Conservation (phyloP, 1,140 invertebrate genomes). For the Ceratina japonica region DNA sequence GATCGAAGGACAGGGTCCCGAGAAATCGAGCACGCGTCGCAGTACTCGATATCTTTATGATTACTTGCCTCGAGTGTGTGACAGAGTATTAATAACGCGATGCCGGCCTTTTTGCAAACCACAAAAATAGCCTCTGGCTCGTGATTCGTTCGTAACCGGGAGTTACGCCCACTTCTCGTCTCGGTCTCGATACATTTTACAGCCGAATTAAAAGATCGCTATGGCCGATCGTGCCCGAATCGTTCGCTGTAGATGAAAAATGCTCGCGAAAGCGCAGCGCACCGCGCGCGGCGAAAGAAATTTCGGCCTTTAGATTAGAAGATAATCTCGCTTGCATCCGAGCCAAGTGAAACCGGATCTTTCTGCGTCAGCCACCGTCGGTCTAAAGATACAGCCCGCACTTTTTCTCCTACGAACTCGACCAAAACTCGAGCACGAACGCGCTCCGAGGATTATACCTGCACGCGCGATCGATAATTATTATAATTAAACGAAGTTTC, state of each 20-base stretch:
- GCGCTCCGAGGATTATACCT: too few species aligned
- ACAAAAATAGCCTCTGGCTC: constrained; percentile 32
- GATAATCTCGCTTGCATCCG: constrained; percentile 46
- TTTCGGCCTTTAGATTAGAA: constrained; percentile 26
- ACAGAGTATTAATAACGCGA: constrained; percentile 47
- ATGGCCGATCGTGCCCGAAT: not conserved
- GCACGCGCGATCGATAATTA: constrained; percentile 5
- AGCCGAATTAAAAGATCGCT: not conserved
- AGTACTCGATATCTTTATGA: constrained; percentile 23
- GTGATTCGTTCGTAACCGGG: constrained; percentile 9
- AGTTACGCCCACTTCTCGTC: not conserved
- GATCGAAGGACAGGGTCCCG: not conserved
- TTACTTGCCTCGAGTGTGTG: not conserved
- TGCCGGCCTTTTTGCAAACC: constrained; percentile 34
- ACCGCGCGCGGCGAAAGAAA: constrained; percentile 10
- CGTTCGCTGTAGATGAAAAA: not conserved
- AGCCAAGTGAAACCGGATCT: constrained; percentile 64
- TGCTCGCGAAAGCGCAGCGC: not conserved
- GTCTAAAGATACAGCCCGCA: constrained; percentile 49
- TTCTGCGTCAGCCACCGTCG: constrained; percentile 35
- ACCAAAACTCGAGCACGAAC: constrained; percentile 2
- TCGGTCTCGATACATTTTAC: not conserved
- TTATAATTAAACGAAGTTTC: too few species aligned
- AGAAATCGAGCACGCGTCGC: not conserved
- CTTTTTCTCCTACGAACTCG: constrained; percentile 24